A percentile compares a stretch with the other conserved stretches of the same genome.
Evolutionary conservation across 2,797 vertebrate genomes (phyloP).

Genomic region (Tangara arthus): DNA sequence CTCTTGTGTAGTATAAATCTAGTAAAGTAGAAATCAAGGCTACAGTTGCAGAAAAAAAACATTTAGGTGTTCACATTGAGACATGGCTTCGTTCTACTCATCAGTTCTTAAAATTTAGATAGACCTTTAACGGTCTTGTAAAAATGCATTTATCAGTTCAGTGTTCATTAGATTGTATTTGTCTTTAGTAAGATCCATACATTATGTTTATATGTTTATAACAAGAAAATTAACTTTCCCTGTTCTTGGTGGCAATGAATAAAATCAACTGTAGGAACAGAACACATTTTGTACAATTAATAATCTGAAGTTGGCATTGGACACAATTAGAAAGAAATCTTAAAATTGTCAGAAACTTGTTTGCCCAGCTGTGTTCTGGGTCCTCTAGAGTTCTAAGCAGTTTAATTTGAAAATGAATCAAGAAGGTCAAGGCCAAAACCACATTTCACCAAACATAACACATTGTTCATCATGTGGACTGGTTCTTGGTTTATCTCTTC

Average conservation of each 20-base stretch:
- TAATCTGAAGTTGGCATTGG: background rate
- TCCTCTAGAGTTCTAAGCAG: background rate
- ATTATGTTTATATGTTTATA: background rate
- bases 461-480: background rate
- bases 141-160: background rate
- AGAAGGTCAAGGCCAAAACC: background rate
- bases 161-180: background rate
- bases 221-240: background rate
- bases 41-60: constrained; percentile 62
- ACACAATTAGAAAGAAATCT: background rate
- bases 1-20: constrained; percentile 64
- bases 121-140: background rate
- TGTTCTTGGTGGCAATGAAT: background rate
- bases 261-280: background rate
- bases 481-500: background rate
- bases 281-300: background rate
- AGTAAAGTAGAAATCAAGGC: constrained; percentile 65
- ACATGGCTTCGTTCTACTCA: background rate
- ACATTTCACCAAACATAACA: background rate
- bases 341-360: background rate
- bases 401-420: background rate
- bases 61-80: background rate
- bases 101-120: background rate
- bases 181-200: background rate
- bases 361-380: background rate